Percentiles rank a stretch among this genome's conserved stretches.
phyloP scores from a whole-genome alignment of 2,113 vertebrate genomes.

The Hemicordylus capensis region DNA sequence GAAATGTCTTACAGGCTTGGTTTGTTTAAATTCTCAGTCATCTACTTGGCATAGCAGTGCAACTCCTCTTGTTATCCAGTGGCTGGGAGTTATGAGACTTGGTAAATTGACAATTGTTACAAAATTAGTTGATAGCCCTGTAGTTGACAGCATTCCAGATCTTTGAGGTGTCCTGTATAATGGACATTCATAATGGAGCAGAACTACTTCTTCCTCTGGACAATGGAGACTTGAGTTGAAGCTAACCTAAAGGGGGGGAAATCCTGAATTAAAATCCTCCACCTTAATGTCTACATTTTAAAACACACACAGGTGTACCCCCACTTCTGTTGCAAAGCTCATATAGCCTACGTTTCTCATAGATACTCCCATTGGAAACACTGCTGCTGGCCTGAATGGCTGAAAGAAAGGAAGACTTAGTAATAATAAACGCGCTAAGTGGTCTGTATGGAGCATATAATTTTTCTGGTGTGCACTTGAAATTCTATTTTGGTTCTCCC shows the following conservation, averaged over 20 bases:
- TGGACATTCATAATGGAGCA: slow-evolving; percentile 27
- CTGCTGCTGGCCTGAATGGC: too few species aligned
- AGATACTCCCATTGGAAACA: too few species aligned
- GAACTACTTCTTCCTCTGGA: background rate
- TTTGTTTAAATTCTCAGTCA: slow-evolving; percentile 14
- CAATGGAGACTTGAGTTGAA: background rate
- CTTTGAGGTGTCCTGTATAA: slow-evolving; percentile 40
- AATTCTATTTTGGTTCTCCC: too few species aligned
- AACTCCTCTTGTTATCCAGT: slow-evolving; percentile 60
- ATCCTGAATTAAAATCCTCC: background rate
- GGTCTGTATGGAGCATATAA: too few species aligned
- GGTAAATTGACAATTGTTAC: slow-evolving; percentile 39
- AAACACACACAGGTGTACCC: too few species aligned
- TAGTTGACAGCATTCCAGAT: background rate
- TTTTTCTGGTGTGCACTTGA: too few species aligned
- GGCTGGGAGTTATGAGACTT: background rate
- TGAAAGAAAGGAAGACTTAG: too few species aligned
- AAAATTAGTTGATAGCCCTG: slow-evolving; percentile 1
- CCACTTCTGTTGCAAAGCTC: too few species aligned
- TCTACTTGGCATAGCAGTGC: slow-evolving; percentile 59
- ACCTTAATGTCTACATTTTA: background rate
- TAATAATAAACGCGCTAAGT: too few species aligned
- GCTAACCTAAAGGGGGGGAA: background rate
- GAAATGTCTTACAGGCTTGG: background rate
- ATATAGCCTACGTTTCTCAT: too few species aligned